Conservation (phyloP, 2,797 vertebrate genomes). For the Enteromius anoplus region DNA sequence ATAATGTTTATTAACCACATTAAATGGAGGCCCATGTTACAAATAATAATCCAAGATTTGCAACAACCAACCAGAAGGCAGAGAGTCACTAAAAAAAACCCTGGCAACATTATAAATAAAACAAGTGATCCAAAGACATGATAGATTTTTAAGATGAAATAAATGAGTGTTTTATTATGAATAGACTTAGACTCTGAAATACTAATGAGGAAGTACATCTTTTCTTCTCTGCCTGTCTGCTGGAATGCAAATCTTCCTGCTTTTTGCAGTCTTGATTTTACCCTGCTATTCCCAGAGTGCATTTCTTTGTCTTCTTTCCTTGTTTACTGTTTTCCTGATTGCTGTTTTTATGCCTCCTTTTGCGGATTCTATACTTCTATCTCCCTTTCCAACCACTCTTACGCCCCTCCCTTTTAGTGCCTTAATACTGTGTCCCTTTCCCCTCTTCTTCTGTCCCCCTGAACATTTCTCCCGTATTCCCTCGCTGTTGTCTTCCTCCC, state of each 20-base stretch:
- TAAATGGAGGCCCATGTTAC: conserved; percentile 25
- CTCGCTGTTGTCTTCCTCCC: not conserved
- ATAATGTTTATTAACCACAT: conserved; percentile 27
- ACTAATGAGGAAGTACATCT: not conserved
- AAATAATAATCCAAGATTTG: conserved; percentile 35
- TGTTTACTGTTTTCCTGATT: conserved; percentile 36
- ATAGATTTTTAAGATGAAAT: not conserved
- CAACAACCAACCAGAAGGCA: conserved; percentile 23
- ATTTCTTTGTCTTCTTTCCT: conserved; percentile 16
- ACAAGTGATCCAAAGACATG: not conserved
- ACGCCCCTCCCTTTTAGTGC: not conserved
- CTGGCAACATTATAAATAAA: not conserved
- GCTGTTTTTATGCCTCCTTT: conserved; percentile 54
- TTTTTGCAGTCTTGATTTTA: conserved; percentile 31
- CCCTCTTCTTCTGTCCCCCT: not conserved
- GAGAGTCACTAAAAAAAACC: not conserved
- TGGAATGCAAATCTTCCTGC: conserved; percentile 8
- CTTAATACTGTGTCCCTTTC: not conserved
- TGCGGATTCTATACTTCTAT: conserved; percentile 53
- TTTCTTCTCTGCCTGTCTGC: conserved; percentile 42
- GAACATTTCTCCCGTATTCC: not conserved
- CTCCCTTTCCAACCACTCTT: conserved; percentile 19
- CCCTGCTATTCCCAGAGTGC: conserved; percentile 25
- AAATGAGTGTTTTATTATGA: not conserved
- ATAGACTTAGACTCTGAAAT: not conserved